Percentiles rank a stretch among this genome's conserved stretches.
Evolutionary conservation across 2,888 invertebrate species (phyloP).

Genomic region (Drosophila kambysellisi): DNA sequence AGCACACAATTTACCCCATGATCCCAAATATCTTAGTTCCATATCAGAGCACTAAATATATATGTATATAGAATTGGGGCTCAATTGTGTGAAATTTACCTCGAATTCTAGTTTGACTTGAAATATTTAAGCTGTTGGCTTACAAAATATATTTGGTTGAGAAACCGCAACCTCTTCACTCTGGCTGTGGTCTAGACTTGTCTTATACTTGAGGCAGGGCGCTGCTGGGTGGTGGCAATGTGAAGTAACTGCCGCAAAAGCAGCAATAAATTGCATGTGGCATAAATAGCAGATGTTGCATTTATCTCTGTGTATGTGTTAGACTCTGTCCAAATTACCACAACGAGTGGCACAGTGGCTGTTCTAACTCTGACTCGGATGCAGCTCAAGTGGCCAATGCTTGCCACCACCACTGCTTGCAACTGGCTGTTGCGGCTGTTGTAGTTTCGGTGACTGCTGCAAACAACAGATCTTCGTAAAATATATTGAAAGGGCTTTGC

Average conservation of each 20-base stretch:
- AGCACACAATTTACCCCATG: neutral
- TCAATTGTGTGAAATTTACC: slow-evolving; percentile 1
- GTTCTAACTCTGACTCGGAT: slow-evolving; percentile 24
- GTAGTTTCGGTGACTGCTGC: slow-evolving; percentile 23
- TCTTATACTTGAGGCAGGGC: slow-evolving; percentile 21
- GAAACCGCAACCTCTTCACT: slow-evolving; percentile 17
- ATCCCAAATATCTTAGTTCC: neutral
- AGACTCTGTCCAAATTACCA: slow-evolving; percentile 58
- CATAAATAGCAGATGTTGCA: slow-evolving; percentile 70
- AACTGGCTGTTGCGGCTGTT: slow-evolving; percentile 31
- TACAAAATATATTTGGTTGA: slow-evolving; percentile 23
- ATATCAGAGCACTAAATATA: neutral
- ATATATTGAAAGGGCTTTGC: slow-evolving; percentile 71
- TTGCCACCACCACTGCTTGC: slow-evolving; percentile 6
- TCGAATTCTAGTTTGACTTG: neutral
- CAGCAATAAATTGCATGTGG: slow-evolving; percentile 77
- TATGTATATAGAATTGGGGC: neutral
- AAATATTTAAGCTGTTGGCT: slow-evolving; percentile 30
- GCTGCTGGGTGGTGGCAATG: slow-evolving; percentile 27
- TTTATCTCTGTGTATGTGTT: slow-evolving; percentile 21
- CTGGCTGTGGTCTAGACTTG: slow-evolving; percentile 33
- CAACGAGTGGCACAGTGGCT: slow-evolving; percentile 38
- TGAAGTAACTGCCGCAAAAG: slow-evolving; percentile 63
- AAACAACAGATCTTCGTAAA: slow-evolving; percentile 57
- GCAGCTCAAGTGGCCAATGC: slow-evolving; percentile 12